Evolutionary conservation across 2,113 vertebrate species (phyloP).

Genomic region (Zosterops borbonicus): DNA sequence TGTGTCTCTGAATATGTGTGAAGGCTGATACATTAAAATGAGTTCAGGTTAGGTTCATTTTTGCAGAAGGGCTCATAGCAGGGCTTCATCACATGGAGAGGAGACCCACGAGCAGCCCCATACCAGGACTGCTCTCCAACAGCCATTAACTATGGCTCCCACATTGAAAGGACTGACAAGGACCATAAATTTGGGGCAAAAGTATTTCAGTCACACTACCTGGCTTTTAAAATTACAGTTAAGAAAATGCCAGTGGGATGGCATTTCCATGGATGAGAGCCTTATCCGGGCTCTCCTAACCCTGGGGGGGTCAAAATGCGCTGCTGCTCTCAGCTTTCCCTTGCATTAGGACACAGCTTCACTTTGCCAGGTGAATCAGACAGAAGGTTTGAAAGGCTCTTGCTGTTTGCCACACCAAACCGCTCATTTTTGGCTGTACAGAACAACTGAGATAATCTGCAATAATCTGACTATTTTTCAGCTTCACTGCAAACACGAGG

Average conservation of each 20-base stretch:
- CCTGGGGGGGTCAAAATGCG: neutral
- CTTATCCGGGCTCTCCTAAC: neutral
- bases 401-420: neutral
- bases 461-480: neutral
- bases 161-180: neutral
- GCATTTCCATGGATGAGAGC: neutral
- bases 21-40: neutral
- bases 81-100: neutral
- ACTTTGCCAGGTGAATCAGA: neutral
- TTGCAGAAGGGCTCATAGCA: neutral
- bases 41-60: neutral
- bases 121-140: neutral
- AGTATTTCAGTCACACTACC: neutral
- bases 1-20: neutral
- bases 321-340: neutral
- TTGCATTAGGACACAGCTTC: neutral
- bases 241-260: neutral
- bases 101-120: neutral
- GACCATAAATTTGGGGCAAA: neutral
- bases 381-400: neutral
- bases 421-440: neutral
- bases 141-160: neutral
- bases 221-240: neutral
- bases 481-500: neutral
- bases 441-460: neutral